phyloP scores from a whole-genome alignment of 1,140 invertebrate species.

The Tenebrio molitor region DNA sequence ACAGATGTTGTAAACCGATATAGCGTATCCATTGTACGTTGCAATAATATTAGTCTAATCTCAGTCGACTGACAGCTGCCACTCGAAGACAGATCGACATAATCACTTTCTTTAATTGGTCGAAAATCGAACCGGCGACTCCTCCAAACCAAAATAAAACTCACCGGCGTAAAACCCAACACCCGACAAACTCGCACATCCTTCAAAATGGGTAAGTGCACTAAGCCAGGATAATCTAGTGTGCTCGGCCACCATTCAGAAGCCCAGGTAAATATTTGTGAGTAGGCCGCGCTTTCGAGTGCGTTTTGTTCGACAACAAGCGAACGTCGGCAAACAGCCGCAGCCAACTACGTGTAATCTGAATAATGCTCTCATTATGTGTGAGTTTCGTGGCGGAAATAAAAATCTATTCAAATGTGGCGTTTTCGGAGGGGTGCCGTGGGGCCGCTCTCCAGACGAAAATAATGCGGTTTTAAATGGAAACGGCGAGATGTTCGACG shows the following conservation, averaged over 20 bases:
- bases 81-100: conserved; percentile 19
- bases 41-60: conserved; percentile 32
- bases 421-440: conserved; percentile 44
- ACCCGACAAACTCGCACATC: not conserved
- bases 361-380: conserved; percentile 56
- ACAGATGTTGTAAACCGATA: conserved; percentile 31
- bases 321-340: conserved; percentile 36
- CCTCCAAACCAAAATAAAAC: not conserved
- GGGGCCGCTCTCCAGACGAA: conserved; percentile 39
- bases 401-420: conserved; percentile 51
- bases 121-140: not conserved
- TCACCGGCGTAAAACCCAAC: conserved; percentile 31
- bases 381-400: conserved; percentile 54
- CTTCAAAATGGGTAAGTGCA: conserved; percentile 42
- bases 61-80: conserved; percentile 16
- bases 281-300: conserved; percentile 50
- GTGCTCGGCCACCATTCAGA: conserved; percentile 36
- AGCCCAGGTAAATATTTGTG: conserved; percentile 50
- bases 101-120: not conserved
- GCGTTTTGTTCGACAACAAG: conserved; percentile 45
- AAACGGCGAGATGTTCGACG: too few species aligned
- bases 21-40: conserved; percentile 9
- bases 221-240: conserved; percentile 50
- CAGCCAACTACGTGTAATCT: conserved; percentile 50
- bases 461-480: conserved; percentile 13